Percentiles rank a stretch among this genome's conserved stretches.
These are phyloP conservation scores for Andrena hattorfiana DNA, from an alignment of 2,888 invertebrate species.

Conservation along the genomic window DNA sequence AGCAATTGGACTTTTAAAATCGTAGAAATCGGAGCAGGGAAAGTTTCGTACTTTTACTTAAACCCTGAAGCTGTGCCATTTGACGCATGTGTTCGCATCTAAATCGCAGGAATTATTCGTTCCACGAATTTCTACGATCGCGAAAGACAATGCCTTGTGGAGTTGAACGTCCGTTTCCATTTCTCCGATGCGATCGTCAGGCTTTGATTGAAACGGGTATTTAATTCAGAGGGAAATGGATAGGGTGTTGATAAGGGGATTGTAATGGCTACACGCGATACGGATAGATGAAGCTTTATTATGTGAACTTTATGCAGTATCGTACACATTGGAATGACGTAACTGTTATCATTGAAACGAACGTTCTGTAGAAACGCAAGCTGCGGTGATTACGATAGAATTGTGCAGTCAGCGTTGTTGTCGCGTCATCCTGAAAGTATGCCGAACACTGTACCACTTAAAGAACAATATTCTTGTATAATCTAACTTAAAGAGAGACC, in stretches of 20 bases:
- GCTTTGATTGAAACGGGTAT: too few relatives aligned
- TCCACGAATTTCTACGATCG: not conserved
- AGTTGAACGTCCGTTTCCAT: too few relatives aligned
- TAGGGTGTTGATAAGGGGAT: too few relatives aligned
- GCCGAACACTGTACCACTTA: not conserved
- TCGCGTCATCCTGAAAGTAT: constrained; percentile 32
- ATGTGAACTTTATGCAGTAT: too few relatives aligned
- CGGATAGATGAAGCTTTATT: too few relatives aligned
- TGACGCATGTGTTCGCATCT: not conserved
- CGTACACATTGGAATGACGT: not conserved
- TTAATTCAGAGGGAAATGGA: too few relatives aligned
- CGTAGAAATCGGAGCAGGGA: constrained; percentile 41
- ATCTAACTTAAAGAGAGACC: not conserved
- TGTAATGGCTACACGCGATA: too few relatives aligned
- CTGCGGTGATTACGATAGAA: not conserved
- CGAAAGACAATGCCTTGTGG: not conserved
- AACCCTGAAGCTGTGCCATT: constrained; percentile 13
- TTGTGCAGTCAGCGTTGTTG: constrained; percentile 10
- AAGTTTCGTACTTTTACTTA: constrained; percentile 48
- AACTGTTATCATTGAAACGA: not conserved
- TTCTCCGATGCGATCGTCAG: too few relatives aligned
- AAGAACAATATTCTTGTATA: not conserved
- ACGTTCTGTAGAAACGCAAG: not conserved
- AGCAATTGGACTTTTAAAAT: constrained; percentile 38
- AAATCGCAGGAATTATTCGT: constrained; percentile 19